These are phyloP conservation scores for Heterochromis multidens DNA, from an alignment of 2,113 vertebrate species.

Conservation along the genomic window DNA sequence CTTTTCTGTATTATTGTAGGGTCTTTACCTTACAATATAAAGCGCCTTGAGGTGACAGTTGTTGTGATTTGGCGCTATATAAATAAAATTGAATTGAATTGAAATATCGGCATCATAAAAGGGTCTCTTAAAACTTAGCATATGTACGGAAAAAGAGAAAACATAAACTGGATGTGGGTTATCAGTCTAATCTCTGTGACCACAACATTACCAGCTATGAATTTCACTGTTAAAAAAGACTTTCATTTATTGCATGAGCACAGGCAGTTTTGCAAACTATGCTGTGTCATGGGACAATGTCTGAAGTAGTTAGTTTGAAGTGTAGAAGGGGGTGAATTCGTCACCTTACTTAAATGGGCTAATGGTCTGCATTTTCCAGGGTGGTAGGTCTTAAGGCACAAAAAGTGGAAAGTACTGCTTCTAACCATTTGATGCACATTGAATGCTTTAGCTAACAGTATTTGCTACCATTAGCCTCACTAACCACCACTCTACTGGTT, in stretches of 20 bases:
- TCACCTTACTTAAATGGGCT: fast-evolving
- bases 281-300: too few relatives aligned
- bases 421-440: not conserved
- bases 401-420: not conserved
- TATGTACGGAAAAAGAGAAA: not conserved
- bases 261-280: not conserved
- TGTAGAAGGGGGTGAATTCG: not conserved
- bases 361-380: not conserved
- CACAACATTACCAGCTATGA: not conserved
- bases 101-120: fast-evolving
- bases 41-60: too few relatives aligned
- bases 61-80: too few relatives aligned
- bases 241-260: not conserved
- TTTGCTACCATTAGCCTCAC: not conserved
- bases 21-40: too few relatives aligned
- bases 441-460: not conserved
- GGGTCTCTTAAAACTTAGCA: not conserved
- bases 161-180: not conserved
- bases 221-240: not conserved
- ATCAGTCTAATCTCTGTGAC: not conserved
- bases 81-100: too few relatives aligned
- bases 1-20: too few relatives aligned
- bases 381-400: not conserved
- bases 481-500: not conserved
- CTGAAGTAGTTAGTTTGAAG: not conserved